These are phyloP conservation scores for Sebastes minor DNA, from an alignment of 2,797 vertebrate species.

Conservation along the genomic window DNA sequence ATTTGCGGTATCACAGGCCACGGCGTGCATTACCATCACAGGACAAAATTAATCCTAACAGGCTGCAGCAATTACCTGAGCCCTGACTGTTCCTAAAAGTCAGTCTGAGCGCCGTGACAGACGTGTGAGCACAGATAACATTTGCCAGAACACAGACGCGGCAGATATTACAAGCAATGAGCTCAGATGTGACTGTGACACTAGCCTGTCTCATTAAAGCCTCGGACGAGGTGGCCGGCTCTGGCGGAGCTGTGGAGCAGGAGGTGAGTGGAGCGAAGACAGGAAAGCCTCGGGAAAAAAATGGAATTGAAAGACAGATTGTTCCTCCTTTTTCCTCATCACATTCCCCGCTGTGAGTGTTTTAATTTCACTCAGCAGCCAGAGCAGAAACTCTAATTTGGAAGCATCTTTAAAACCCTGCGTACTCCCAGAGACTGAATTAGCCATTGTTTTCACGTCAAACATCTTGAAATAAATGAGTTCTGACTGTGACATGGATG, in stretches of 20 bases:
- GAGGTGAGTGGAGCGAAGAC: conserved; percentile 32
- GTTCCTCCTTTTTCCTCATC: conserved; percentile 11
- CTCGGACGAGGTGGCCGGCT: conserved; percentile 27
- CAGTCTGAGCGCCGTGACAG: conserved; percentile 31
- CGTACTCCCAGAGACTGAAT: conserved; percentile 39
- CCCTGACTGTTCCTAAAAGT: conserved; percentile 37
- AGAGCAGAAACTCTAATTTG: conserved; percentile 40
- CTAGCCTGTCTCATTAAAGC: conserved; percentile 74
- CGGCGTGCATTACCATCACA: conserved; percentile 35
- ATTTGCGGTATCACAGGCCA: conserved; percentile 23
- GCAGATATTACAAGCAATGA: conserved; percentile 67
- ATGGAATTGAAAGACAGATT: conserved; percentile 26
- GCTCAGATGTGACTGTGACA: conserved; percentile 73
- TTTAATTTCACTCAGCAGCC: conserved; percentile 43
- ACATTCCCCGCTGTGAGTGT: conserved; percentile 30
- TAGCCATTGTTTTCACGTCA: conserved; percentile 55
- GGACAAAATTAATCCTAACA: conserved; percentile 52
- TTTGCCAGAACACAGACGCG: conserved; percentile 62
- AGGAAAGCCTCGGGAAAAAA: conserved; percentile 39
- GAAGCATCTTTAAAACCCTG: conserved; percentile 36
- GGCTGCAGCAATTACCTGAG: conserved; percentile 50
- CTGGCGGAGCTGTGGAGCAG: conserved; percentile 24
- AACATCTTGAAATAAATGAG: conserved; percentile 62
- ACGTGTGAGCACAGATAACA: conserved; percentile 60
- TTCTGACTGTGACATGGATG: conserved; percentile 56